Evolutionary conservation across 2,888 invertebrate species (phyloP).

Genomic region (Acanthoscelides obtectus): DNA sequence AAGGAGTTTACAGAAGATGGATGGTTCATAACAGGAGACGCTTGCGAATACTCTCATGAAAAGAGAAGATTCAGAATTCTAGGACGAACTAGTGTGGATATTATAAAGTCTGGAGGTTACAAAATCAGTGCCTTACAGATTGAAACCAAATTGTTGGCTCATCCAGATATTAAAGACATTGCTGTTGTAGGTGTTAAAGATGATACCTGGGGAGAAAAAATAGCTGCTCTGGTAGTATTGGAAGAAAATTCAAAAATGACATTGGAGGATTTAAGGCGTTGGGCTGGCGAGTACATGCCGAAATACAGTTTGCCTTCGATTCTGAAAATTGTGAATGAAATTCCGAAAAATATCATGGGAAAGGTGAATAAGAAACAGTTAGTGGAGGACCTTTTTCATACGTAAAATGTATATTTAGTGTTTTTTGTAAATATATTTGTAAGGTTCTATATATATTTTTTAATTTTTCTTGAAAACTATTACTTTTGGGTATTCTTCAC

Average conservation of each 20-base stretch:
- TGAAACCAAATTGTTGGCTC: slow-evolving; percentile 71
- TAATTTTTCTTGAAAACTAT: too few species aligned
- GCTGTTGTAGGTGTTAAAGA: slow-evolving; percentile 70
- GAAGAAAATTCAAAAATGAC: slow-evolving; percentile 15
- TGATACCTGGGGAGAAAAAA: slow-evolving; percentile 75
- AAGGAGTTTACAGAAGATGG: slow-evolving; percentile 72
- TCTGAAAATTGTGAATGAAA: slow-evolving; percentile 56
- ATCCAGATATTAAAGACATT: slow-evolving; percentile 69
- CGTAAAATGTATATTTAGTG: too few species aligned
- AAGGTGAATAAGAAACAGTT: slow-evolving; percentile 72
- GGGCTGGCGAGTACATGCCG: slow-evolving; percentile 53
- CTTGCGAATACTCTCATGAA: slow-evolving; percentile 55
- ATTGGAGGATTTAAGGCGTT: slow-evolving; percentile 13
- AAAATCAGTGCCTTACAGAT: slow-evolving; percentile 83
- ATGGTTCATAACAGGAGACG: slow-evolving; percentile 89
- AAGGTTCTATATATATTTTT: too few species aligned
- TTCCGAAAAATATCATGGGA: slow-evolving; percentile 84
- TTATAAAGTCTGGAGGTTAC: slow-evolving; percentile 82
- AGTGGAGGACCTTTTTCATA: slow-evolving; percentile 14
- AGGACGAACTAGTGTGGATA: slow-evolving; percentile 77
- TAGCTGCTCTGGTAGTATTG: slow-evolving; percentile 41
- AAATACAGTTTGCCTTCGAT: slow-evolving; percentile 69
- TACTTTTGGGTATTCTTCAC: too few species aligned
- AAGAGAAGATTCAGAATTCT: slow-evolving; percentile 67
- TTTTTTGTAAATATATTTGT: too few species aligned